These are phyloP conservation scores for Progne subis DNA, from an alignment of 2,113 vertebrate genomes.

Conservation along the genomic window DNA sequence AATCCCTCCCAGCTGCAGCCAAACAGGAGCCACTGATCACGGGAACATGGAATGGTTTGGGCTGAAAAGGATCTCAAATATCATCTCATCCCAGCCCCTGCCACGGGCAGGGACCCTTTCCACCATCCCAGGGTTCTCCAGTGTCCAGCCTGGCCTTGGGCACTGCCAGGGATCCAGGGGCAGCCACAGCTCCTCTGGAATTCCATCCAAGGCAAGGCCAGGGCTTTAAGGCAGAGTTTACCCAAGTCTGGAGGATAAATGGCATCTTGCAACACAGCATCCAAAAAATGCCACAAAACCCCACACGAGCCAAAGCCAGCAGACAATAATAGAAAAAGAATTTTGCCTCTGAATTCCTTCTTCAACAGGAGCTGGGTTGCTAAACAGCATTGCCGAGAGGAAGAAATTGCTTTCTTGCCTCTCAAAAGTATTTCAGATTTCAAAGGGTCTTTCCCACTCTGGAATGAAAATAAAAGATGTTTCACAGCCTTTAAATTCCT, in stretches of 20 bases:
- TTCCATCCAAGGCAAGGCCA: background rate
- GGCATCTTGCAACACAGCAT: background rate
- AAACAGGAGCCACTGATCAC: background rate
- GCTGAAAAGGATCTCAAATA: background rate
- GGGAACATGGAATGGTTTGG: background rate
- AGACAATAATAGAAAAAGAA: background rate
- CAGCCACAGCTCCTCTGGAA: background rate
- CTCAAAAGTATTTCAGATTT: background rate
- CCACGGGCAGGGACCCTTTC: background rate
- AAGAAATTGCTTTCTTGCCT: background rate
- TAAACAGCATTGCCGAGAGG: constrained; percentile 6
- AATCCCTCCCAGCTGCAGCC: background rate
- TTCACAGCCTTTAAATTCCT: background rate
- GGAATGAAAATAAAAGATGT: background rate
- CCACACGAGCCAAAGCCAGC: background rate
- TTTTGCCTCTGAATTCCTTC: constrained; percentile 16
- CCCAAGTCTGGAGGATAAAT: background rate
- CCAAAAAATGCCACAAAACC: constrained; percentile 20
- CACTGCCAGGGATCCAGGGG: background rate
- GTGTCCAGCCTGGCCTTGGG: accelerated
- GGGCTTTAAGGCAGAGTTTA: background rate
- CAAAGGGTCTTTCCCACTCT: background rate
- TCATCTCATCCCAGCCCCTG: background rate
- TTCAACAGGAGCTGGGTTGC: background rate
- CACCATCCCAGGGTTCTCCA: background rate